phyloP scores from a whole-genome alignment of 2,797 vertebrate genomes.

The Microctenopoma stevenorrisi region DNA sequence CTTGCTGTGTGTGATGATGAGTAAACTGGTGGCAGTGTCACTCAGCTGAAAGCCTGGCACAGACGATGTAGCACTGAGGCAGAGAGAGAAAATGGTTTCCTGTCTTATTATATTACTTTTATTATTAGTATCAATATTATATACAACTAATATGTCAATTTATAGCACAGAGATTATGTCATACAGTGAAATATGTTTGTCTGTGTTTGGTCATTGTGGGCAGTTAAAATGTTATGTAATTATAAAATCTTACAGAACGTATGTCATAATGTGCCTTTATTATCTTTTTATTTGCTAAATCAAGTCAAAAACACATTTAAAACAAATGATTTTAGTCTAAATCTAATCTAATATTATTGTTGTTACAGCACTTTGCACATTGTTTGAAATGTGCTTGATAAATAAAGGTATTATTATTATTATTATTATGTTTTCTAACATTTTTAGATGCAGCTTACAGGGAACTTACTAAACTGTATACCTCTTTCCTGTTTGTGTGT shows the following conservation, averaged over 20 bases:
- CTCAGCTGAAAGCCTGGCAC: conserved; percentile 49
- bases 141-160: too few species aligned
- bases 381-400: too few species aligned
- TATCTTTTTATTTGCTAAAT: too few species aligned
- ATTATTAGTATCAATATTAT: too few species aligned
- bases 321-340: too few species aligned
- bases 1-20: conserved; percentile 63
- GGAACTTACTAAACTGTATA: not conserved
- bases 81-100: not conserved
- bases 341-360: too few species aligned
- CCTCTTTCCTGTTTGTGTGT: not conserved
- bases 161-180: too few species aligned
- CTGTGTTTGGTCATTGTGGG: not conserved
- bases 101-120: not conserved
- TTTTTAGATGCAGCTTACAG: not conserved
- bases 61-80: conserved; percentile 53
- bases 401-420: too few species aligned
- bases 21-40: conserved; percentile 42
- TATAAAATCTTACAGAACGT: not conserved
- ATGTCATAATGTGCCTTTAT: too few species aligned
- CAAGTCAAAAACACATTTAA: too few species aligned
- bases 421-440: not conserved
- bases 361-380: too few species aligned
- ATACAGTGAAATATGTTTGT: not conserved
- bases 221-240: not conserved